Evolutionary conservation across 2,888 invertebrate genomes (phyloP), one percentile per base, ranked within the genome.

Genomic region (Nephrocerus scutellatus): DNA sequence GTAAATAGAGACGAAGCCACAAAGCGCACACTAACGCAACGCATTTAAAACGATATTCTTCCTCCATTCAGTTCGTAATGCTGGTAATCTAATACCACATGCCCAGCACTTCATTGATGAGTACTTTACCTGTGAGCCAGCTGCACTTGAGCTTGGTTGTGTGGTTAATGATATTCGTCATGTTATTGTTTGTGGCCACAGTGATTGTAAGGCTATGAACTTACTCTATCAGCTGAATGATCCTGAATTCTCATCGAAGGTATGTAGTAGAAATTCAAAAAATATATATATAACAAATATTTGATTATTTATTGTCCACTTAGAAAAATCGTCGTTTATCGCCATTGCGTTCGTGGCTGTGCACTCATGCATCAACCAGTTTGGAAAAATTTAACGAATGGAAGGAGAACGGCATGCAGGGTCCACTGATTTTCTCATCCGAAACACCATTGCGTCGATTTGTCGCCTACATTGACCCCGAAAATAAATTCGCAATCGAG

Each of bases 131-230:
- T 92, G 92, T 53, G 96, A 97, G 70, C 92, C 95, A 7, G 96
- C 93, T 6, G 96, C 93, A 5, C 70, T 97, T 51, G 96, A 97
- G 70, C 74, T 97, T 36, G 93, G 91, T 16, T 96, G 95, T 64
- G 80, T 93, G 14, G 77, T 90, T 25, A 92, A 93, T 61, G 80
- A 89, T 53, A 89, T 96, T 48, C 74, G 84, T 43, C 91, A 96
- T 60, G 81, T 96, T 25, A 87, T 96, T 47, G 91, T 97, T 4
- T 95, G 95, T 62, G 97, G 97, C 0, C 96, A 97, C 63, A 93
- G 95, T 45, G 96, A 97, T 63, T 97, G 97, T 66, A 96, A 95
- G 76, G 96, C 96, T 4, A 95, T 96, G 83, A 92, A 93, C 73
- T 74, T 92, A 39, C 72, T 96, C 3, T 87, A 90, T 63, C 78